Percentiles rank a stretch among this genome's conserved stretches.
These are phyloP conservation scores for Platycheirus rosarum DNA, from an alignment of 2,888 invertebrate genomes.

Conservation along the genomic window DNA sequence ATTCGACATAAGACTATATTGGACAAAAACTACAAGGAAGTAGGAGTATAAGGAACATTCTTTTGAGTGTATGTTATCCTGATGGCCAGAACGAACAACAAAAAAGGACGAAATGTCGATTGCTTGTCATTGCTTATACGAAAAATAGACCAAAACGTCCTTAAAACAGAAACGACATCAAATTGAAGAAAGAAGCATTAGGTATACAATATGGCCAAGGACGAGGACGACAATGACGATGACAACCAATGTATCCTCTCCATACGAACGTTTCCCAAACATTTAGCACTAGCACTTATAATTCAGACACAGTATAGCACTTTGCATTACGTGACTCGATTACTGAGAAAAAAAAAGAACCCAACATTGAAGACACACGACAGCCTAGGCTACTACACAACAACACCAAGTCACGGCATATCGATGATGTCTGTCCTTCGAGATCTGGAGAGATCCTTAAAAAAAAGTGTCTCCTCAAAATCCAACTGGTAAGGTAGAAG, in stretches of 20 bases:
- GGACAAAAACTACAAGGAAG: background rate
- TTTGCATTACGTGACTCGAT: conserved; percentile 76
- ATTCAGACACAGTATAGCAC: conserved; percentile 77
- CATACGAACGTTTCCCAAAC: conserved; percentile 52
- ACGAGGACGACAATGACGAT: conserved; percentile 13
- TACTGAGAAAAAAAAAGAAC: conserved; percentile 41
- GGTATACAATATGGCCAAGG: conserved; percentile 45
- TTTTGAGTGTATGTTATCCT: conserved; percentile 26
- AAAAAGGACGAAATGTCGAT: conserved; percentile 65
- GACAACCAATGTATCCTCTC: conserved; percentile 17
- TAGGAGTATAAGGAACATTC: conserved; percentile 6
- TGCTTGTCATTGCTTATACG: conserved; percentile 53
- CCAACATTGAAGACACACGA: conserved; percentile 42
- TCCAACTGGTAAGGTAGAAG: conserved; percentile 21
- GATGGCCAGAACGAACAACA: background rate
- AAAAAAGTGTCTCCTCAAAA: conserved; percentile 15
- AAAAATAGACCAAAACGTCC: conserved; percentile 34
- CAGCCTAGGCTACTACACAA: conserved; percentile 44
- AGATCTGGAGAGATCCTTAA: conserved; percentile 52
- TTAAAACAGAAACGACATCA: conserved; percentile 50
- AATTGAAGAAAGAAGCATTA: conserved; percentile 47
- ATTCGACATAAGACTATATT: background rate
- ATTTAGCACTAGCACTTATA: conserved; percentile 75
- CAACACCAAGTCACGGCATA: conserved; percentile 52
- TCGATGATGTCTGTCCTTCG: conserved; percentile 56